These are phyloP conservation scores for Caenorhabditis uteleia DNA, from an alignment of 2,888 invertebrate species.

Conservation along the genomic window DNA sequence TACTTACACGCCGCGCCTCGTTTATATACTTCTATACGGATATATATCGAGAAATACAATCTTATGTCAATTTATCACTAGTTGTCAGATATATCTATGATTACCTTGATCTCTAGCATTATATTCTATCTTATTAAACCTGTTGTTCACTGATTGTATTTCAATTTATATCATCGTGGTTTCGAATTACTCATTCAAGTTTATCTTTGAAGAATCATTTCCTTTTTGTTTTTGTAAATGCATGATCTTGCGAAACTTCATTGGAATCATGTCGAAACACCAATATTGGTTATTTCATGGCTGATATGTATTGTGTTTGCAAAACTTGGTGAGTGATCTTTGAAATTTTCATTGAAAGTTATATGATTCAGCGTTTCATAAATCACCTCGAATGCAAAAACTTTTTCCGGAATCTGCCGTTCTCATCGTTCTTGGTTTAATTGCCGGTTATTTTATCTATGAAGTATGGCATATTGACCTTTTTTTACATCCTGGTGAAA, in stretches of 20 bases:
- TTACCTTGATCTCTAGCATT: constrained; percentile 1
- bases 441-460: constrained; percentile 48
- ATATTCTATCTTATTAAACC: background rate
- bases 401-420: constrained; percentile 58
- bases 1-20: too few relatives aligned
- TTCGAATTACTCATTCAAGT: too few relatives aligned
- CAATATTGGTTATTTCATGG: constrained; percentile 56
- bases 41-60: too few relatives aligned
- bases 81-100: background rate
- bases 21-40: too few relatives aligned
- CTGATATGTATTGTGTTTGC: constrained; percentile 53
- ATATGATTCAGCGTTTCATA: constrained; percentile 47
- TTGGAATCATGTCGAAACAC: constrained; percentile 63
- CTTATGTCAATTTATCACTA: background rate
- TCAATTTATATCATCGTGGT: background rate
- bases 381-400: constrained; percentile 27
- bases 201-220: constrained; percentile 2
- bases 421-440: constrained; percentile 49
- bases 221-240: constrained; percentile 1
- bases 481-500: constrained; percentile 53
- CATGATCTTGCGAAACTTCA: constrained; percentile 10
- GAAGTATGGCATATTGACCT: constrained; percentile 48
- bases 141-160: background rate
- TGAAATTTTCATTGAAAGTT: background rate
- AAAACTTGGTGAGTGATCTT: constrained; percentile 39